A percentile compares a stretch with the other conserved stretches of the same genome.
Evolutionary conservation across 2,113 vertebrate species (phyloP).

Genomic region (Onychostruthus taczanowskii): DNA sequence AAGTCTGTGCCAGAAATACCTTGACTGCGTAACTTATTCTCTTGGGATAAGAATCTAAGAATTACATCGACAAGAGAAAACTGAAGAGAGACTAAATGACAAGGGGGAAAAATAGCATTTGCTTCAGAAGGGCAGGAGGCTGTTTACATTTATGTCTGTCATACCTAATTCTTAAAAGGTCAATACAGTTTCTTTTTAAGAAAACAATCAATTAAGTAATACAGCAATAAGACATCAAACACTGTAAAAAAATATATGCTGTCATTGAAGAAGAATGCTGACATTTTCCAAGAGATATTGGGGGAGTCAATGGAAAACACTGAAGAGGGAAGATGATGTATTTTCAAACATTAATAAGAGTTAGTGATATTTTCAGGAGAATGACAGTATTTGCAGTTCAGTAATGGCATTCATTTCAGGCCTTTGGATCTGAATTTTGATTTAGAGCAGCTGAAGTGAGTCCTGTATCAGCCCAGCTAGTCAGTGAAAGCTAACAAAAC

Average conservation of each 20-base stretch:
- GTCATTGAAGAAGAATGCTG: not conserved
- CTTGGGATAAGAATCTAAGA: not conserved
- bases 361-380: not conserved
- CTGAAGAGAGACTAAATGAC: not conserved
- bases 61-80: not conserved
- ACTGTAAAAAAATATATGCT: not conserved
- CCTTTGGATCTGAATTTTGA: not conserved
- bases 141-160: constrained; percentile 13
- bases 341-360: not conserved
- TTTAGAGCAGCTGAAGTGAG: not conserved
- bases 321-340: not conserved
- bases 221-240: not conserved
- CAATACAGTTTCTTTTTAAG: not conserved
- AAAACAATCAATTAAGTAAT: not conserved
- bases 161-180: constrained; percentile 23
- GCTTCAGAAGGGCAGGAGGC: not conserved
- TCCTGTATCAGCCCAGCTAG: not conserved
- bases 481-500: not conserved
- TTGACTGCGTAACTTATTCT: not conserved
- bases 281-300: not conserved
- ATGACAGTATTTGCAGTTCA: not conserved
- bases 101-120: not conserved
- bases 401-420: not conserved
- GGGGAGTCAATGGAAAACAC: not conserved
- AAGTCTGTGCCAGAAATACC: not conserved